Evolutionary conservation across 2,797 vertebrate genomes (phyloP).

Genomic region (Gambelia wislizenii): DNA sequence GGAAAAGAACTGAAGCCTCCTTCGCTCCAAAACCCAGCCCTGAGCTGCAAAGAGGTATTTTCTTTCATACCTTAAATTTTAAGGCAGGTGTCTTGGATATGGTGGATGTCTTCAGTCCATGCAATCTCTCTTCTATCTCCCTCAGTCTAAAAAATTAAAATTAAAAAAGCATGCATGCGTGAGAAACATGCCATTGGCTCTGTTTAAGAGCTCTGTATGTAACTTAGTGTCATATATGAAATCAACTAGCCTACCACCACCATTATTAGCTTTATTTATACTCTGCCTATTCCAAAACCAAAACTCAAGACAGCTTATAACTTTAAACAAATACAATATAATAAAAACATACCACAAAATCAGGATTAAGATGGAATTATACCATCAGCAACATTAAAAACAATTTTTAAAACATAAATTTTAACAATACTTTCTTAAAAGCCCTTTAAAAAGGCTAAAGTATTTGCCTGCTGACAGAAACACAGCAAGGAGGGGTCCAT

Average conservation of each 20-base stretch:
- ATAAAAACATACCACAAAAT: no score
- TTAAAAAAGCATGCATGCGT: neutral
- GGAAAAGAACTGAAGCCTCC: neutral
- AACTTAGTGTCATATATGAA: no score
- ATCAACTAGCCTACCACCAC: no score
- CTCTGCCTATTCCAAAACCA: neutral
- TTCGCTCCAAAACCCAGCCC: neutral
- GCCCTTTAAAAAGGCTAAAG: no score
- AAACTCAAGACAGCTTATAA: neutral
- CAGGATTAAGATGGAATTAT: no score
- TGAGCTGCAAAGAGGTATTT: neutral
- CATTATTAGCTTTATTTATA: neutral
- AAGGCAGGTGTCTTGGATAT: constrained; percentile 88
- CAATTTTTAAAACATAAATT: no score
- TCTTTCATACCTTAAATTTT: constrained; percentile 91
- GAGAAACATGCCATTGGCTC: neutral
- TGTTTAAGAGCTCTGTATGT: neutral
- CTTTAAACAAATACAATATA: no score
- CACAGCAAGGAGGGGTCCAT: no score
- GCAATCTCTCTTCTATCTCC: constrained; percentile 91
- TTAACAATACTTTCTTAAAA: no score
- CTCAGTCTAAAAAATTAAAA: constrained; percentile 83
- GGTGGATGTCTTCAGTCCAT: constrained; percentile 86
- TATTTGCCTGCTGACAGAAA: no score
- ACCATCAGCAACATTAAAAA: no score